These are phyloP conservation scores for Astropecten irregularis DNA, from an alignment of 53 echinoderm and acorn worm species.

Conservation along the genomic window DNA sequence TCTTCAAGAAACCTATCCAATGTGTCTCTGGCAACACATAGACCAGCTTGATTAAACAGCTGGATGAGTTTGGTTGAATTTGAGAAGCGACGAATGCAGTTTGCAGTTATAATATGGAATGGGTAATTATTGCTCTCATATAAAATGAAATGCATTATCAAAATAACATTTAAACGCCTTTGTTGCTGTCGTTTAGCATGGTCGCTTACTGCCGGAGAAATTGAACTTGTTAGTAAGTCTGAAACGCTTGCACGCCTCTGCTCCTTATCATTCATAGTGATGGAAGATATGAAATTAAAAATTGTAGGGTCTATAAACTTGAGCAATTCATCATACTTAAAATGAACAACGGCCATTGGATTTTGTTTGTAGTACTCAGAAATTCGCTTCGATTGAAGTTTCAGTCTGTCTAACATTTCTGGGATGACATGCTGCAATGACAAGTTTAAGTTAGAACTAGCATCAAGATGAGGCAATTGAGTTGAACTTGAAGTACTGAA, in stretches of 20 bases:
- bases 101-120: conserved; percentile 15
- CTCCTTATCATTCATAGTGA: conserved; percentile 3
- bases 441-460: background rate
- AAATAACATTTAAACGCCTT: conserved; percentile 9
- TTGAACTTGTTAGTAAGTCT: background rate
- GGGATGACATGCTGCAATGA: background rate
- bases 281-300: background rate
- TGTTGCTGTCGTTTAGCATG: background rate
- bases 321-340: background rate
- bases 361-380: conserved; percentile 16
- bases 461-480: background rate
- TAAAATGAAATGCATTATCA: conserved; percentile 15
- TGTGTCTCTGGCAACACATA: conserved; percentile 39
- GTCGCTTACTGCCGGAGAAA: background rate
- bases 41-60: conserved; percentile 27
- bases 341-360: conserved; percentile 2
- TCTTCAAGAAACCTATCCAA: conserved; percentile 37
- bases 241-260: background rate
- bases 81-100: conserved; percentile 1
- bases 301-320: background rate
- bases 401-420: background rate
- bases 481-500: background rate
- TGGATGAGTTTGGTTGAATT: conserved; percentile 25
- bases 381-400: background rate
- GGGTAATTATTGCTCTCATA: conserved; percentile 22